Evolutionary conservation across 1,140 invertebrate genomes (phyloP).

Genomic region (Nephila pilipes): DNA sequence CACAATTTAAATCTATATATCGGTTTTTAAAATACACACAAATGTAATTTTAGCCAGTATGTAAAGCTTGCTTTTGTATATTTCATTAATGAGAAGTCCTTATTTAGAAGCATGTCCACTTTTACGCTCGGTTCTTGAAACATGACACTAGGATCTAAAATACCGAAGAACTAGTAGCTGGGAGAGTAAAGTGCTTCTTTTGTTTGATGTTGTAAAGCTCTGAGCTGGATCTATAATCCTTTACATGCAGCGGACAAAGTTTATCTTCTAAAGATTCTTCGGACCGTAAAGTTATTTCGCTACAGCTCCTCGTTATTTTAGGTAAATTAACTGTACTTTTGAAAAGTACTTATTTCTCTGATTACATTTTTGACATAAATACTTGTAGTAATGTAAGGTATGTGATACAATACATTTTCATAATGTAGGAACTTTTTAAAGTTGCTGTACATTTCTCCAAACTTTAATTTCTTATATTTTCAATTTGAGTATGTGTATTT

Average conservation of each 20-base stretch:
- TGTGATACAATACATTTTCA: too few species aligned
- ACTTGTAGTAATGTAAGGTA: too few species aligned
- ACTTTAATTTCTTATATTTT: too few species aligned
- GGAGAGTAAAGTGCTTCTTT: slow-evolving; percentile 22
- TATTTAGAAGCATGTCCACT: background rate
- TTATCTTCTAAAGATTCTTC: background rate
- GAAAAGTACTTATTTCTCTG: too few species aligned
- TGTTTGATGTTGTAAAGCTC: background rate
- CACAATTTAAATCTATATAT: too few species aligned
- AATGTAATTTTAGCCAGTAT: background rate
- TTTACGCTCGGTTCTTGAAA: background rate
- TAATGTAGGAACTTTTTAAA: too few species aligned
- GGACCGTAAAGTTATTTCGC: background rate
- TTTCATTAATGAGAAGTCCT: background rate
- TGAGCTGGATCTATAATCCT: background rate
- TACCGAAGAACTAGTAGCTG: background rate
- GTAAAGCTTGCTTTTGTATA: background rate
- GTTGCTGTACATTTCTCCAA: too few species aligned
- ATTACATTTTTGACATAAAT: too few species aligned
- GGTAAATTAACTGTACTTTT: too few species aligned
- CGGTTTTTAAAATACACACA: too few species aligned
- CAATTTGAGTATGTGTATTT: too few species aligned
- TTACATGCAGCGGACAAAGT: slow-evolving; percentile 8
- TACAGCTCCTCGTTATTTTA: too few species aligned
- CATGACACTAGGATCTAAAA: background rate